Evolutionary conservation across 2,888 invertebrate genomes (phyloP), one percentile per base, ranked within the genome.

Genomic region (Mechanitis messenoides): DNA sequence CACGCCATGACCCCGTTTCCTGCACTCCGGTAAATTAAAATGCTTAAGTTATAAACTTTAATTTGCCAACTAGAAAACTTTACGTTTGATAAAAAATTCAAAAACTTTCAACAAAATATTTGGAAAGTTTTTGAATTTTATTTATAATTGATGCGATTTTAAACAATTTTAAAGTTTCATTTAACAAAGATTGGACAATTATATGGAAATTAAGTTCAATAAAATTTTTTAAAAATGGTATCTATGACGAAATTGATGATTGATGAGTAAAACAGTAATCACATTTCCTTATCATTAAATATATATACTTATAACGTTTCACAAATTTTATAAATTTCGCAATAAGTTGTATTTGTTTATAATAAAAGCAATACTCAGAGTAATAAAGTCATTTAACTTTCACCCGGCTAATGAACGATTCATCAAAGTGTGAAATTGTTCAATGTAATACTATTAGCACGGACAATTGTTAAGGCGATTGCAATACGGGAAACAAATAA

Each of bases 1-100:
- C 81, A 72, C 75, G 71, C 74, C 75, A 70, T 78, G 85, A 76
- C 87, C 87, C 80, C 83, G 77, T 87, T 87, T 78, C 79, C 75
- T 77, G 74, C 76, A 79, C 81, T 85, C 80, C 75, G 76, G 70
- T 79, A 81, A 80, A 81, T 80, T 80, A 79, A 83, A 84, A 75
- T 79, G 65, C 58, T 61, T 45, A 59, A 64, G 76, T 81, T 78
- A 81, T 78, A 78, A 78, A 80, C 76, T 81, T 75, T 79, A 70
- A 77, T 78, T 83, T 76, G 54, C 50, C 50, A 61, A 65, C 60
- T 53, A 53, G 59, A 35, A 64, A 65, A 66, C 59, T 66, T 63
- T 63, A 45, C 56, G 58, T 57, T 66, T 63, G 53, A 54, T 63
- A n/a, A 61, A 63, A 58, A 59, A 38, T 60, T 31, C 38, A 45